Evolutionary conservation across 2,888 invertebrate genomes (phyloP), one percentile per base, ranked within the genome.

Genomic region (Clanis bilineata): DNA sequence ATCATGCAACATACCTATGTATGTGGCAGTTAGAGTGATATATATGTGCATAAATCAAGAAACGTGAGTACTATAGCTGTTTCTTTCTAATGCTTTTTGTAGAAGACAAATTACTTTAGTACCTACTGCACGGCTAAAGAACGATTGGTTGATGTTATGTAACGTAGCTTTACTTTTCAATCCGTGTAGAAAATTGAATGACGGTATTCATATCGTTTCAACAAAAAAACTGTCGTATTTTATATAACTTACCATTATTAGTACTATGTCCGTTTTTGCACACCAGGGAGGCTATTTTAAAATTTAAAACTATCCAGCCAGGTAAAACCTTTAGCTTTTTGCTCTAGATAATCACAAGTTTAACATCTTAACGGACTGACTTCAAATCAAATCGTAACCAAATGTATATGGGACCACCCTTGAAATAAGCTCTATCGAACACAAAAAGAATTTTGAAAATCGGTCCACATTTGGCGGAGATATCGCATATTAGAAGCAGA

Each of bases 31-130:
- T 65, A 71, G 65, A 71, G 62, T 63, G 64, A 68, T 71, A 70
- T 74, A 68, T 66, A 68, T 63, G 68, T 70, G 66, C 64, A 76
- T 76, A 80, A 76, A 77, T 76, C 80, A 77, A 78, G 69, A 66
- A 70, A 71, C 67, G 70, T 73, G 69, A 73, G 59, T 59, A 57
- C 28, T 56, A 18, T 51, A n/a, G 36, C 38, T 57, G 56, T 58
- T 47, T 47, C 25, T 18, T 58, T 47, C 58, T 47, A 47, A 51
- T 44, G 32, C 38, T 51, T 51, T 22, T 45, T 45, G 45, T 44
- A 56, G 45, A 45, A 59, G 32, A 57, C 44, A 62, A 28, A 60
- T 65, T 71, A 62, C 64, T 68, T 64, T 58, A 62, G 45, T 63
- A 60, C n/a, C n/a, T n/a, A n/a, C 56, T 18, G 51, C 51, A 28